Conservation (phyloP, 2,113 vertebrate species). For the Ellobius talpinus region DNA sequence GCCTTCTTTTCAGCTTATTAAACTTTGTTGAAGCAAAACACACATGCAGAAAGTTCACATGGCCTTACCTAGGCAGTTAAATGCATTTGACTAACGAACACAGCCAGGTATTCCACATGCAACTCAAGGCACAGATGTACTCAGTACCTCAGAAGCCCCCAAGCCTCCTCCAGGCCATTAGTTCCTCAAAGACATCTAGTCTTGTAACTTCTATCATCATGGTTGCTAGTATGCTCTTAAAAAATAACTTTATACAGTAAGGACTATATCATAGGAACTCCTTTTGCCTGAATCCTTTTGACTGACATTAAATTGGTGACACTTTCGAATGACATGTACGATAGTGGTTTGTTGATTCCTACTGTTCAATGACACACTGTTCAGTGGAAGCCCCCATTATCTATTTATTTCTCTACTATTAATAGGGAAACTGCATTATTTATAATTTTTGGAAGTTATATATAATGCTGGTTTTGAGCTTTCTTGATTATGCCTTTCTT, state of each 20-base stretch:
- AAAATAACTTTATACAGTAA: not conserved
- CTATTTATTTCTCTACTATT: not conserved
- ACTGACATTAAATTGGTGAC: not conserved
- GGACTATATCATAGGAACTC: not conserved
- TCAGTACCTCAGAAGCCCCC: not conserved
- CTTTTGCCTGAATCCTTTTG: not conserved
- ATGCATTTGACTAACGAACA: not conserved
- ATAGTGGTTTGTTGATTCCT: not conserved
- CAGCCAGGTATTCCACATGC: not conserved
- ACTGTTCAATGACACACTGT: not conserved
- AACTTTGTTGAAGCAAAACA: not conserved
- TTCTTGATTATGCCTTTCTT: conserved; percentile 7
- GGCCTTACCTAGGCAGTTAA: not conserved
- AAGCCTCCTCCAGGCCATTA: not conserved
- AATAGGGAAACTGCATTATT: not conserved
- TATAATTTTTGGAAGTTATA: not conserved
- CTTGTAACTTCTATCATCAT: not conserved
- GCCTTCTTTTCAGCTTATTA: not conserved
- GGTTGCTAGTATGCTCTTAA: not conserved
- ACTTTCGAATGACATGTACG: not conserved
- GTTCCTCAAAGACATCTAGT: not conserved
- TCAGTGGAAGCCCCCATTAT: not conserved
- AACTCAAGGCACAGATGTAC: not conserved
- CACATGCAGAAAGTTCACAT: not conserved
- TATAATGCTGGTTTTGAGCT: not conserved